phyloP scores from a whole-genome alignment of 1,140 invertebrate species.

The Drosophila varians region DNA sequence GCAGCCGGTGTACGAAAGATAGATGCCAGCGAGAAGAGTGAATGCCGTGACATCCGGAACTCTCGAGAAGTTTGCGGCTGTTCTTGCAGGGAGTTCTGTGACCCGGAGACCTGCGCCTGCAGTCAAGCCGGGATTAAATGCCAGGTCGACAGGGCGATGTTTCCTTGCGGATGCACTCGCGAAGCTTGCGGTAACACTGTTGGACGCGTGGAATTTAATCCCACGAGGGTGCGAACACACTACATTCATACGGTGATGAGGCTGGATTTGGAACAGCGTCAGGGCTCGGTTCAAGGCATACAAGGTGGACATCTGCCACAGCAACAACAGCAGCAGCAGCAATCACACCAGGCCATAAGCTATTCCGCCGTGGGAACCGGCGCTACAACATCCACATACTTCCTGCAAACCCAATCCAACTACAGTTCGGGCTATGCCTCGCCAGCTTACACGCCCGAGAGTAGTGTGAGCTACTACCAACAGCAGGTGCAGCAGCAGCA shows the following conservation, averaged over 20 bases:
- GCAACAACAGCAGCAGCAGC: slow-evolving; percentile 6
- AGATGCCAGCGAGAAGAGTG: slow-evolving; percentile 96
- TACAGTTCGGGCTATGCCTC: slow-evolving; percentile 81
- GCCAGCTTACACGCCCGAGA: slow-evolving; percentile 70
- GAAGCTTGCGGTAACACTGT: slow-evolving; percentile 96
- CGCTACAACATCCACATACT: slow-evolving; percentile 52
- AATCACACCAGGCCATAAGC: slow-evolving; percentile 25
- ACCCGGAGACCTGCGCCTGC: slow-evolving; percentile 97
- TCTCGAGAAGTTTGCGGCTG: slow-evolving; percentile 98
- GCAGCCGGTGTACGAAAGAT: slow-evolving; percentile 97
- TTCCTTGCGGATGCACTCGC: slow-evolving; percentile 97
- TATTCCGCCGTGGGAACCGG: slow-evolving; percentile 35
- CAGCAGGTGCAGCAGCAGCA: slow-evolving; percentile 53
- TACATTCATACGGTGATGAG: slow-evolving; percentile 98
- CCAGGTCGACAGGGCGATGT: slow-evolving; percentile 97
- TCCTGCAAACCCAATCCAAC: slow-evolving; percentile 79
- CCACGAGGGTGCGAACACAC: slow-evolving; percentile 97
- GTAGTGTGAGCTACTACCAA: slow-evolving; percentile 70
- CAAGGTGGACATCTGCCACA: slow-evolving; percentile 33
- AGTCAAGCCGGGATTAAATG: slow-evolving; percentile 97
- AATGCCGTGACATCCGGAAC: slow-evolving; percentile 95
- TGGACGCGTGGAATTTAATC: slow-evolving; percentile 98
- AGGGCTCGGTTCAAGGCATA: slow-evolving; percentile 74
- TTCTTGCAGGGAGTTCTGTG: slow-evolving; percentile 96
- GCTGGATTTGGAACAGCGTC: slow-evolving; percentile 94